Evolutionary conservation across 2,797 vertebrate genomes (phyloP), one percentile per base, ranked within the genome.

Genomic region (Notolepis coatsorum): DNA sequence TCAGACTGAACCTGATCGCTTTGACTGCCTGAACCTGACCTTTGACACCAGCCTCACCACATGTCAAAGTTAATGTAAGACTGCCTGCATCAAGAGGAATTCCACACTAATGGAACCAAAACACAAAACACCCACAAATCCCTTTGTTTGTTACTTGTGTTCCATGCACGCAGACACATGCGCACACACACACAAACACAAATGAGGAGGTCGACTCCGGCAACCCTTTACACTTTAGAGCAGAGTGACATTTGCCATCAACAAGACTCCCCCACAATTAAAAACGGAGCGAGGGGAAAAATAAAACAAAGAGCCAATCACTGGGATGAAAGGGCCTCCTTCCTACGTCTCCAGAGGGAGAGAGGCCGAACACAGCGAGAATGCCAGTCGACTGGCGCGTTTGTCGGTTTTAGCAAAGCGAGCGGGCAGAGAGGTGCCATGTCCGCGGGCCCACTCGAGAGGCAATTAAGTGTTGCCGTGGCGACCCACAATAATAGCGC

Each of bases 401-500:
- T 76, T 79, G 45, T 71, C 62, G 51, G 69, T 71, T 69, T n/a
- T 55, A 62, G 66, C 42, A 45, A 63, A 73, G 47, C 46, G 61
- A 53, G 49, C 76, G 67, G 70, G 77, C 77, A 90, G 68, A n/a
- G n/a, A 79, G 82, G 79, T 88, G 77, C 80, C 82, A 80, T 79
- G 84, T 86, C 81, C 81, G 71, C 76, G 72, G 75, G 62, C 65
- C 75, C 68, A 80, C 79, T 87, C 39, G 5, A 85, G 79, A 80
- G 82, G 70, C 74, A 90, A 91, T 90, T 85, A 92, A 84, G 74
- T n/a, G 81, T 91, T 90, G 76, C 89, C 81, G 80, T 83, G 87
- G 89, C 70, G 70, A 91, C 74, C 60, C 71, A 90, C 82, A n/a
- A n/a, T n/a, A 89, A 84, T 74, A 65, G 62, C 74, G 61, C 18